Percentiles rank a stretch among this genome's conserved stretches.
Conservation (phyloP, 2,797 vertebrate species). For the Cynodonichthys magdalenae region DNA sequence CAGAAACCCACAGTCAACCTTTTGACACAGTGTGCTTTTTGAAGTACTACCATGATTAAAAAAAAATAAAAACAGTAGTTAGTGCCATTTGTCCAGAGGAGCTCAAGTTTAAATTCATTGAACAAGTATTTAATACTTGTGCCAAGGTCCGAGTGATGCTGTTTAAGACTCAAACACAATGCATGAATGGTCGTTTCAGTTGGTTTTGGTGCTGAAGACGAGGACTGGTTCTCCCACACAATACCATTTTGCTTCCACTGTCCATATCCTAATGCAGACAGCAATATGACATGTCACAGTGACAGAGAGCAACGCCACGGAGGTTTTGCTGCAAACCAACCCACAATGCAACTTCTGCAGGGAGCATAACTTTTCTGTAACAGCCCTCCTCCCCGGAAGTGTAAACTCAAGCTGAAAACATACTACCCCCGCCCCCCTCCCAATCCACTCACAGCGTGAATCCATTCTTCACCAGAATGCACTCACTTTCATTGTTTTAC, state of each 20-base stretch:
- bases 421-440: slow-evolving; percentile 42
- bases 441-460: slow-evolving; percentile 50
- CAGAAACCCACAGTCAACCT: slow-evolving; percentile 56
- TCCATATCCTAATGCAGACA: slow-evolving; percentile 82
- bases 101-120: slow-evolving; percentile 70
- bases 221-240: slow-evolving; percentile 53
- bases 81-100: slow-evolving; percentile 66
- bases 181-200: slow-evolving; percentile 66
- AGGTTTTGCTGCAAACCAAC: slow-evolving; percentile 86
- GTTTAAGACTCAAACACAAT: slow-evolving; percentile 73
- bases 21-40: slow-evolving; percentile 80
- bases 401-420: slow-evolving; percentile 59
- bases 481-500: slow-evolving; percentile 67
- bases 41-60: slow-evolving; percentile 58
- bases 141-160: slow-evolving; percentile 65
- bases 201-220: slow-evolving; percentile 64
- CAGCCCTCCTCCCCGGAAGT: slow-evolving; percentile 59
- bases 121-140: slow-evolving; percentile 67
- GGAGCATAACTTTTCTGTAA: slow-evolving; percentile 79
- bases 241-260: slow-evolving; percentile 53
- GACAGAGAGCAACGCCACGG: slow-evolving; percentile 82
- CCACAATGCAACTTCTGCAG: slow-evolving; percentile 87
- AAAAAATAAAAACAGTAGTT: slow-evolving; percentile 46
- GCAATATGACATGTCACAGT: slow-evolving; percentile 96
- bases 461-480: slow-evolving; percentile 62